Evolutionary conservation across 2,888 invertebrate species (phyloP).

Genomic region (Plebejus anna): DNA sequence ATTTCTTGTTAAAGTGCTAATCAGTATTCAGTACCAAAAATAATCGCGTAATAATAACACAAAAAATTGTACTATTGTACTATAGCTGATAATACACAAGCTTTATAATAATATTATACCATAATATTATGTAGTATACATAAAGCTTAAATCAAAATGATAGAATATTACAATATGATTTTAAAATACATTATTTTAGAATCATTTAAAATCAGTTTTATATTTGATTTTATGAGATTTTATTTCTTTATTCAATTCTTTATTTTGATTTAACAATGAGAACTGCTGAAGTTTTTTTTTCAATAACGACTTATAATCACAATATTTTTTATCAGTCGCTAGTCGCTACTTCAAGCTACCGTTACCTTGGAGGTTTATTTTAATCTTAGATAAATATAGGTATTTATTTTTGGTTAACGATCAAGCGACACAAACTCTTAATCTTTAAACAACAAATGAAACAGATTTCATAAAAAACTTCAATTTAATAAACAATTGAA

Average conservation of each 20-base stretch:
- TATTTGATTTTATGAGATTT: not conserved
- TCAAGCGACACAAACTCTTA: not conserved
- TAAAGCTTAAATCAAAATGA: too few species aligned
- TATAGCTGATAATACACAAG: too few species aligned
- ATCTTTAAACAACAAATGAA: not conserved
- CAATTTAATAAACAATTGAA: too few species aligned
- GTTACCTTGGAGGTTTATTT: conserved; percentile 41
- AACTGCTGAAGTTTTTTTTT: not conserved
- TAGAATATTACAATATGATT: too few species aligned
- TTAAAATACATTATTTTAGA: too few species aligned
- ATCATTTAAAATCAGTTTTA: too few species aligned
- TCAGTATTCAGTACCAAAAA: too few species aligned
- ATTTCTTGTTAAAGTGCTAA: too few species aligned
- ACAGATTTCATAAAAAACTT: not conserved
- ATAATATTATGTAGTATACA: too few species aligned
- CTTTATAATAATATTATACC: too few species aligned
- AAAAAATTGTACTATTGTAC: too few species aligned
- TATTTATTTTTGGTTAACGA: conserved; percentile 29
- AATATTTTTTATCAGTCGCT: conserved; percentile 36
- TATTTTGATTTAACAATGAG: not conserved
- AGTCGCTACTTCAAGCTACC: conserved; percentile 34
- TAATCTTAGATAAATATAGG: conserved; percentile 41
- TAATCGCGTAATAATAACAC: too few species aligned
- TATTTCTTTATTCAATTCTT: not conserved
- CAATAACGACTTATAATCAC: conserved; percentile 23